Conservation (phyloP, 2,888 invertebrate species). For the Tinea semifulvella region DNA sequence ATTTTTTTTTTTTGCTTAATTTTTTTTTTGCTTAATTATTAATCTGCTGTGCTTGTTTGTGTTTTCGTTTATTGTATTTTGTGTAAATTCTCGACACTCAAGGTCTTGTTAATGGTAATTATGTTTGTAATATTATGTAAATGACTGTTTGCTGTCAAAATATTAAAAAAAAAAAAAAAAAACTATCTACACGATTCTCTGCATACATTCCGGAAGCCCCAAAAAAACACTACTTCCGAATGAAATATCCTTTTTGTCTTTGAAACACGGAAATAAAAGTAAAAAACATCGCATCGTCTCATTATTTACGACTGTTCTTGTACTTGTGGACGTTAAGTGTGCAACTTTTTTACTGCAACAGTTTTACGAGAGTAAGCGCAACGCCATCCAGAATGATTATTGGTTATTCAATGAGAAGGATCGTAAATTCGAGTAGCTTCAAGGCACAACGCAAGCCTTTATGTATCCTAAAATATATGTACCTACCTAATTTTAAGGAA, state of each 20-base stretch:
- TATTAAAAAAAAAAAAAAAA: too few species aligned
- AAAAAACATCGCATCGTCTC: constrained; percentile 12
- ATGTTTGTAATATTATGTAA: too few species aligned
- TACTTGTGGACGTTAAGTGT: constrained; percentile 30
- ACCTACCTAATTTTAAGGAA: not conserved
- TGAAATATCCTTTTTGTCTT: constrained; percentile 1
- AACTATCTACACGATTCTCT: too few species aligned
- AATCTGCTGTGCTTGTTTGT: too few species aligned
- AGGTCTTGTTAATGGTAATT: too few species aligned
- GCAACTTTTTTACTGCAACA: constrained; percentile 37
- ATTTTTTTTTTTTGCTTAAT: too few species aligned
- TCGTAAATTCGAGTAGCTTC: constrained; percentile 12
- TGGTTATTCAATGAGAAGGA: constrained; percentile 27
- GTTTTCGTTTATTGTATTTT: too few species aligned
- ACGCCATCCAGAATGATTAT: constrained; percentile 26
- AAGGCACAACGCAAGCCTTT: constrained; percentile 1
- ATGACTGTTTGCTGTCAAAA: too few species aligned
- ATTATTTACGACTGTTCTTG: constrained; percentile 35
- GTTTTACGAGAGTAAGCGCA: constrained; percentile 30
- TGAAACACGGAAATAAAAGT: constrained; percentile 7
- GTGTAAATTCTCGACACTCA: too few species aligned
- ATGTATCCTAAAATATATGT: not conserved
- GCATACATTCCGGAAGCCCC: too few species aligned
- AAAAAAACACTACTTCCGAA: not conserved
- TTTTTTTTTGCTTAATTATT: too few species aligned